Conservation (phyloP, 2,113 vertebrate genomes). For the Ardeotis arabs region DNA sequence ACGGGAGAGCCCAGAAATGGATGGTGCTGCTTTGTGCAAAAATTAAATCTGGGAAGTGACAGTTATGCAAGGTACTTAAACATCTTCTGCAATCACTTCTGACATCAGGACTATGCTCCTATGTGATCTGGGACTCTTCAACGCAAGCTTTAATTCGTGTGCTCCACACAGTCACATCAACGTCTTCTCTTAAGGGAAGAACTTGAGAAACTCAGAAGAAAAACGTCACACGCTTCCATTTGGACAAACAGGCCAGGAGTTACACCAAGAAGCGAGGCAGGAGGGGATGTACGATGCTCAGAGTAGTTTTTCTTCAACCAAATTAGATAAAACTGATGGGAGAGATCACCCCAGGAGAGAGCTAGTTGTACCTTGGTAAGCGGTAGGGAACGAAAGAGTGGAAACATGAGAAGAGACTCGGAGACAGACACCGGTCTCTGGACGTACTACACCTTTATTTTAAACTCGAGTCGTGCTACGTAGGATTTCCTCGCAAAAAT, state of each 20-base stretch:
- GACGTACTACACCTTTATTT: neutral
- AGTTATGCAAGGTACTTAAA: neutral
- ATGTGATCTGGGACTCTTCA: neutral
- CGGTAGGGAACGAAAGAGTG: neutral
- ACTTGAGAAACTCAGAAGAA: neutral
- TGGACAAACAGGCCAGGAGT: neutral
- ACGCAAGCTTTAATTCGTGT: rapidly evolving
- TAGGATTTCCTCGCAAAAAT: neutral
- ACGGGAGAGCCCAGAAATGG: neutral
- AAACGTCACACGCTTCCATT: rapidly evolving
- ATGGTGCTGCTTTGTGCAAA: neutral
- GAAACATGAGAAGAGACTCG: neutral
- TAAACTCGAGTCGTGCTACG: neutral
- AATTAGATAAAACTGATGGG: neutral
- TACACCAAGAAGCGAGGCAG: neutral
- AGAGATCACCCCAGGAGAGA: neutral
- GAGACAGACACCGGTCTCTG: neutral
- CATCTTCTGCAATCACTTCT: neutral
- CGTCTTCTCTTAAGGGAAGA: neutral
- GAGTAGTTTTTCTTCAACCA: neutral
- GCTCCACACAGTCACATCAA: neutral
- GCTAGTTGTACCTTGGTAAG: neutral
- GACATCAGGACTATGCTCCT: neutral
- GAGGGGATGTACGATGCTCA: neutral
- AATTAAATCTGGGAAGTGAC: neutral